These are phyloP conservation scores for Rhorus exstirpatorius DNA, from an alignment of 2,888 invertebrate genomes.

Conservation along the genomic window DNA sequence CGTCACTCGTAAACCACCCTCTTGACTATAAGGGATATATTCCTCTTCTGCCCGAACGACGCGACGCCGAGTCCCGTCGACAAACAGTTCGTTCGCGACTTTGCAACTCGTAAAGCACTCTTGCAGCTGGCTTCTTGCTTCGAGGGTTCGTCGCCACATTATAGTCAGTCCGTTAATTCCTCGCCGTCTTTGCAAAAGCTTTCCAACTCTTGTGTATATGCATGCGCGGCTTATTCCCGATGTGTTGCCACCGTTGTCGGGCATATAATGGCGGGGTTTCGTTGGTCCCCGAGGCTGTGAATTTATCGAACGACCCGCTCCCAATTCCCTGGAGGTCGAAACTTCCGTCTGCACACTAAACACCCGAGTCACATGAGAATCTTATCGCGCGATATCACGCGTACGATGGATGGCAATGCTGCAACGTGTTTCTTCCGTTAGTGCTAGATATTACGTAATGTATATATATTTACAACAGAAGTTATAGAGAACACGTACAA, in stretches of 20 bases:
- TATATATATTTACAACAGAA: too few relatives aligned
- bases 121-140: too few relatives aligned
- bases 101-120: slow-evolving; percentile 77
- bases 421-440: slow-evolving; percentile 19
- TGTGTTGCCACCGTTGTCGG: slow-evolving; percentile 1
- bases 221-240: slow-evolving; percentile 40
- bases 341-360: slow-evolving; percentile 42
- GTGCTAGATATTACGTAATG: slow-evolving; percentile 21
- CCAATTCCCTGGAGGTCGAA: slow-evolving; percentile 51
- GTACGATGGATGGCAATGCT: slow-evolving; percentile 37
- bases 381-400: slow-evolving; percentile 59
- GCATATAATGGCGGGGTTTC: slow-evolving; percentile 27
- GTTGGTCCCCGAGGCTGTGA: slow-evolving; percentile 44
- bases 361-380: slow-evolving; percentile 33
- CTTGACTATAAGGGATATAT: slow-evolving; percentile 71
- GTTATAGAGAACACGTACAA: not conserved
- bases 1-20: slow-evolving; percentile 79
- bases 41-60: slow-evolving; percentile 45
- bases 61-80: slow-evolving; percentile 73
- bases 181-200: slow-evolving; percentile 50
- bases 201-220: slow-evolving; percentile 3
- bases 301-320: slow-evolving; percentile 66
- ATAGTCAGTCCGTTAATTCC: slow-evolving; percentile 45
- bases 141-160: slow-evolving; percentile 68
- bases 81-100: slow-evolving; percentile 79